Base-by-base conservation (phyloP, 2,888 invertebrate genomes). In the Rutpela maculata region DNA sequence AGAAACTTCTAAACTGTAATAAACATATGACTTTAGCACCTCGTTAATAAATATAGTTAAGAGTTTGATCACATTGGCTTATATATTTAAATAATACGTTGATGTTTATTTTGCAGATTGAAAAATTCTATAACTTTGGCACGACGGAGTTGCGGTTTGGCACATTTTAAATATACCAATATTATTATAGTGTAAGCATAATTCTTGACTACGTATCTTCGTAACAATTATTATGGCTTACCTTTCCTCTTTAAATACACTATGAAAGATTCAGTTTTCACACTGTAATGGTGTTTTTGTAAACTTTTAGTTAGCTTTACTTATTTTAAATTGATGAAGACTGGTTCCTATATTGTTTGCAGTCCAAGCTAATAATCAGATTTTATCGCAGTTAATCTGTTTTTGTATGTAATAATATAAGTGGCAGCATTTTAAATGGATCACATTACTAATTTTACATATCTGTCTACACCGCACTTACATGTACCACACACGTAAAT, bases 21-120 rank as follows among this genome's bases (percentile, higher is more conserved):
- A 43, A 43, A 43, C 43, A 43, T 35, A 35, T 11, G 43, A 43
- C 43, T 43, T 43, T 43, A 43, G 11, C 43, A 43, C 43, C 43
- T 43, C 43, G 43, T 43, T 43, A 43, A 43, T 15, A 43, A 43
- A 43, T 43, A 43, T 0, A 43, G n/a, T n/a, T 50, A 50, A 50
- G 7, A n/a, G 50, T 50, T 35, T 50, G 50, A 50, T 50, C 15
- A 43, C 43, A 35, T 35, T 35, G 31, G 31, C 31, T 35, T 35
- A 35, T 35, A n/a, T 50, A 50, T 50, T 50, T 50, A 50, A 43
- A 50, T 50, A 50, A n/a, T 50, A 50, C 50, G 50, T n/a, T n/a
- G n/a, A n/a, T 6, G 6, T 50, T 6, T 50, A 50, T 50, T 50
- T 50, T 50, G n/a, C 7, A n/a, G n/a, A 50, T 7, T 50, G 3